Conservation (phyloP, 1,140 invertebrate species). For the Achatina immaculata region DNA sequence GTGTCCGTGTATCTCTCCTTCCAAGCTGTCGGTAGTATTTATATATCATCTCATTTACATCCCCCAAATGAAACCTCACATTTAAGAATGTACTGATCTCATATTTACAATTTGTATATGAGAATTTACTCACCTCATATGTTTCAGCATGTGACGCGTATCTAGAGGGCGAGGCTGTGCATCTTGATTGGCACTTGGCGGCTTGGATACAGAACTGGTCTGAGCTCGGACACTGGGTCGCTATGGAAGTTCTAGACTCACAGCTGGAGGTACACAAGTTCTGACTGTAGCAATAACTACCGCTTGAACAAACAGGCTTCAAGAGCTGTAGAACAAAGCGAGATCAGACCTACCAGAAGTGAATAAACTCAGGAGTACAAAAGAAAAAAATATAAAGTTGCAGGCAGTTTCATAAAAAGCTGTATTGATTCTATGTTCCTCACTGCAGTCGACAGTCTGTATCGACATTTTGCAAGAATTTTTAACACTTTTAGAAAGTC, state of each 20-base stretch:
- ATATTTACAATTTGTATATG: too few species aligned
- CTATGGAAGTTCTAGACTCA: constrained; percentile 15
- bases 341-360: background rate
- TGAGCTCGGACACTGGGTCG: background rate
- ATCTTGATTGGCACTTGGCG: constrained; percentile 7
- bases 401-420: too few species aligned
- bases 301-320: constrained; percentile 34
- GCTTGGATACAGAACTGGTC: constrained; percentile 10
- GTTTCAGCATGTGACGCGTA: background rate
- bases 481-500: too few species aligned
- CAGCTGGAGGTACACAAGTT: constrained; percentile 37
- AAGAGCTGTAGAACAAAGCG: constrained; percentile 35
- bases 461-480: too few species aligned
- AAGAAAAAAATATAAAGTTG: background rate
- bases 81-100: too few species aligned
- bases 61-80: too few species aligned
- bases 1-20: too few species aligned
- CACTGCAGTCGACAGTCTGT: too few species aligned
- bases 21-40: too few species aligned
- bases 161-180: background rate
- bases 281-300: constrained; percentile 45
- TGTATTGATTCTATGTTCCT: too few species aligned
- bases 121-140: background rate
- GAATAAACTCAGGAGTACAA: background rate
- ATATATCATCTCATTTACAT: too few species aligned